phyloP scores from a whole-genome alignment of 35 echinoderm and acorn worm genomes.

The Lytechinus pictus region DNA sequence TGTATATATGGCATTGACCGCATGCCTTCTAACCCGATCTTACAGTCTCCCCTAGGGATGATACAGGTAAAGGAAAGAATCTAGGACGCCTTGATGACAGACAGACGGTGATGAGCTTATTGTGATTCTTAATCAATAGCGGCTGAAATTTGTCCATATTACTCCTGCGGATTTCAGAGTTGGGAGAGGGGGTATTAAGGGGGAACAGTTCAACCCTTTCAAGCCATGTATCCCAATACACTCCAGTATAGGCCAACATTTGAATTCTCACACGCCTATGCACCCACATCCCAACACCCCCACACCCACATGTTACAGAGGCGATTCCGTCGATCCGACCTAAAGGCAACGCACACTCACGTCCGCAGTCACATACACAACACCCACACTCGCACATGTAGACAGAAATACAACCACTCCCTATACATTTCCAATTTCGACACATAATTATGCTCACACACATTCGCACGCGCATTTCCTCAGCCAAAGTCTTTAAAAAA shows the following conservation, averaged over 20 bases:
- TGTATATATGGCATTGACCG: conserved; percentile 1
- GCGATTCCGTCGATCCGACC: no score
- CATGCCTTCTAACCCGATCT: conserved; percentile 21
- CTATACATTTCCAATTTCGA: no score
- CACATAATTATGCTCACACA: no score
- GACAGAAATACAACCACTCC: no score
- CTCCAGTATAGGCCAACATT: neutral
- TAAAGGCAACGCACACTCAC: no score
- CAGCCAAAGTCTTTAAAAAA: no score
- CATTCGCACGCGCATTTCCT: no score
- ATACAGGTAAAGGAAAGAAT: conserved; percentile 21
- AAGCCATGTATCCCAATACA: neutral
- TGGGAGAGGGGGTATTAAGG: no score
- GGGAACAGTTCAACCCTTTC: neutral
- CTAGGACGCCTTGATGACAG: conserved; percentile 22
- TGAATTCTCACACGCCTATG: neutral
- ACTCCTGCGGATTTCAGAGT: no score
- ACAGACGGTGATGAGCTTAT: conserved; percentile 11
- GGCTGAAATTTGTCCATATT: conserved; percentile 13
- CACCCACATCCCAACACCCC: neutral
- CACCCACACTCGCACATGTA: no score
- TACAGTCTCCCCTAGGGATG: conserved; percentile 6
- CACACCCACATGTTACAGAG: neutral
- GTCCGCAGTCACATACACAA: no score
- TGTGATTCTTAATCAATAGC: conserved; percentile 36